Conservation (phyloP, 2,113 vertebrate genomes). For the Tachuris rubrigastra region DNA sequence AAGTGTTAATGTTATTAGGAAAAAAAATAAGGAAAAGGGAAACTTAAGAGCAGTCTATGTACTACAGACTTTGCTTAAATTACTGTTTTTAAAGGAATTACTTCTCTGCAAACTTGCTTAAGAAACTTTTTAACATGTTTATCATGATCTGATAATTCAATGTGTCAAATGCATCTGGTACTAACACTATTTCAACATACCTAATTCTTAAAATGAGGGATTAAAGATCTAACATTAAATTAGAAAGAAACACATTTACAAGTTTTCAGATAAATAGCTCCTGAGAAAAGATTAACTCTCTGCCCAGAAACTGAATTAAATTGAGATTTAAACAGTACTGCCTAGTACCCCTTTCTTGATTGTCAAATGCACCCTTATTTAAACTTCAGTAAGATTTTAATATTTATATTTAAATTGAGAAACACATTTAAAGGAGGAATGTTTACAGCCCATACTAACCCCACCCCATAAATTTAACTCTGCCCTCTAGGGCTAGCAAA, state of each 20-base stretch:
- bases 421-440: conserved; percentile 40
- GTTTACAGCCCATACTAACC: background rate
- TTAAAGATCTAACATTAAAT: background rate
- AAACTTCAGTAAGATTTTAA: conserved; percentile 9
- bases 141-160: background rate
- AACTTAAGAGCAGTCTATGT: background rate
- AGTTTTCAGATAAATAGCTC: conserved; percentile 5
- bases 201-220: background rate
- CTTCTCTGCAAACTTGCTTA: background rate
- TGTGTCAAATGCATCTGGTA: background rate
- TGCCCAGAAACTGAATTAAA: conserved; percentile 21
- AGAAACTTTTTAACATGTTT: background rate
- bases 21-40: background rate
- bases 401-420: conserved; percentile 62
- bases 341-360: background rate
- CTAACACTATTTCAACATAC: background rate
- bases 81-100: background rate
- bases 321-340: conserved; percentile 15
- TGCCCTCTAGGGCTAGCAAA: conserved; percentile 39
- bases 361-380: conserved; percentile 27
- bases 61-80: background rate
- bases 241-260: background rate
- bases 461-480: conserved; percentile 41
- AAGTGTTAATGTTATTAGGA: background rate
- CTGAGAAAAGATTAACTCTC: background rate